Evolutionary conservation across 2,113 vertebrate genomes (phyloP), one percentile per base, ranked within the genome.

Genomic region (Podarcis raffonei): DNA sequence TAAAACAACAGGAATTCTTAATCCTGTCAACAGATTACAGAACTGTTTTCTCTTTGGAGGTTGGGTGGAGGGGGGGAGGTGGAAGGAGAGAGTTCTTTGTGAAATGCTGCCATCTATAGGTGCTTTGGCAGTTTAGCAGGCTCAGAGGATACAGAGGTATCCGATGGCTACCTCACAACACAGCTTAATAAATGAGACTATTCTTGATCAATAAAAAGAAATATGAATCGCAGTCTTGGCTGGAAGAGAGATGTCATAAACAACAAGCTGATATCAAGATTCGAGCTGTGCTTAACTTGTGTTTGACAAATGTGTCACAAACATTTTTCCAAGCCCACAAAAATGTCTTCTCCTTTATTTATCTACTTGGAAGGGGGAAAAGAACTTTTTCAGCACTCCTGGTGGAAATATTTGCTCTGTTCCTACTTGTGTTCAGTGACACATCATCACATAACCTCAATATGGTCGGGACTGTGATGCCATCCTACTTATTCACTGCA

Each of bases 91-190:
- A 48, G 76, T 98, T 97, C 96, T 98, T 97, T 98, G 97, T 96
- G 97, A 97, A 97, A 98, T 98, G 98, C 98, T 98, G 98, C 98
- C 98, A 99, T 99, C 98, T 99, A 97, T 98, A 94, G 98, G 97
- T 69, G 6, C 82, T 53, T 1, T 0, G 5, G 0, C 6, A 89
- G 23, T 25, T 96, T 30, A 94, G 91, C 95, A 16, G 87, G 11
- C 18, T 86, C 2, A 0, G 0, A 15, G 16, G 2, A 42, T 0
- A 32, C 1, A 71, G 74, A 13, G n/a, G 39, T 1, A 88, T 91
- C 90, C 39, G 11, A 25, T 76, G 42, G 5, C 68, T 30, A 39
- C 74, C 79, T 84, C 86, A 2, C 23, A 74, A 27, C 0, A 0
- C 65, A 53, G 37, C 82, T 87, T 75, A 27, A 69, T 57, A 91